Evolutionary conservation across 2,113 vertebrate species (phyloP).

Genomic region (Tringa solitaria): DNA sequence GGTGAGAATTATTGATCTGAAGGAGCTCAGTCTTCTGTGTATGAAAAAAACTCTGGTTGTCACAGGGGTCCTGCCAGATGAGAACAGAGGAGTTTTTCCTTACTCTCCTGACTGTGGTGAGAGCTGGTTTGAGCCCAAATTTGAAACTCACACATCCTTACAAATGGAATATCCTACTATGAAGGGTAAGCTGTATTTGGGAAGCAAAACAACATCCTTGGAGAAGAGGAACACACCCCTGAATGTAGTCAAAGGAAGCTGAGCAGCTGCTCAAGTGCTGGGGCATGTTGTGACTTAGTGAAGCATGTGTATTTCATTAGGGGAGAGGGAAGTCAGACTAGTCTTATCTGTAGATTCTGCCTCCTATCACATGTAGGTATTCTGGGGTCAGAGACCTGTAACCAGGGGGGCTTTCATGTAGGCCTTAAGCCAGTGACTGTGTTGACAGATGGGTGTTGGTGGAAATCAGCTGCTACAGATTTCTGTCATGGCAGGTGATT

Average conservation of each 20-base stretch:
- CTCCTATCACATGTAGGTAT: background rate
- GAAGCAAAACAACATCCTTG: background rate
- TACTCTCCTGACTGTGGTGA: background rate
- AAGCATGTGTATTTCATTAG: background rate
- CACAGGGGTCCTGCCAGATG: background rate
- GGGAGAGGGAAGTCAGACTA: background rate
- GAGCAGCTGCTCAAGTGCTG: background rate
- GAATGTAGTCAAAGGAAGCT: background rate
- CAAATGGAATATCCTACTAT: background rate
- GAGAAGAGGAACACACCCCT: background rate
- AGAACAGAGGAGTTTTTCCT: background rate
- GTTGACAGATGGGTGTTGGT: background rate
- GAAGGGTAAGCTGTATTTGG: background rate
- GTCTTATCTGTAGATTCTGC: background rate
- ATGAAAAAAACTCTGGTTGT: background rate
- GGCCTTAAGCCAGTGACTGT: background rate
- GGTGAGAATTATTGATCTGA: background rate
- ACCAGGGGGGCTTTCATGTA: background rate
- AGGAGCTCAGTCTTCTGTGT: background rate
- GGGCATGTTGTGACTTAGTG: background rate
- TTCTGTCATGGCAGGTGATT: background rate
- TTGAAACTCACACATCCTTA: background rate
- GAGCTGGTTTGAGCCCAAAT: background rate
- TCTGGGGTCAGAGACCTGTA: background rate
- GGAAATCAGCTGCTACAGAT: background rate